A percentile compares a stretch with the other conserved stretches of the same genome.
These are phyloP conservation scores for Epirrhoe alternata DNA, from an alignment of 2,888 invertebrate species.

Conservation along the genomic window DNA sequence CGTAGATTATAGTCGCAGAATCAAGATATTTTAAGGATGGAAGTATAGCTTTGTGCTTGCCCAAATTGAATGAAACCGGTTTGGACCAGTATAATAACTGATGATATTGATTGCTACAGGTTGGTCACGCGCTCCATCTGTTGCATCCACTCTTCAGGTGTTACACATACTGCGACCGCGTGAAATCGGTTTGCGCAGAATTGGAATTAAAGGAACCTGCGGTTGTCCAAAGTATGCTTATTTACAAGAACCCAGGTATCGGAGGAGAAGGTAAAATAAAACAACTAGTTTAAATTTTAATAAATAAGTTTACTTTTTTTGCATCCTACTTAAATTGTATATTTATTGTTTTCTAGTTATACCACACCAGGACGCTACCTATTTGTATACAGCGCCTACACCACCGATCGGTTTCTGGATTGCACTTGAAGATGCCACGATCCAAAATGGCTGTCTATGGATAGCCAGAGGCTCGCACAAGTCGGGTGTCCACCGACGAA, in stretches of 20 bases:
- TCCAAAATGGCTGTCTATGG: constrained; percentile 98
- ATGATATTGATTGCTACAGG: constrained; percentile 65
- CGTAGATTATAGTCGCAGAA: neutral
- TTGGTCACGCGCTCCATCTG: constrained; percentile 95
- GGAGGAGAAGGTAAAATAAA: constrained; percentile 91
- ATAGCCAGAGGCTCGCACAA: constrained; percentile 96
- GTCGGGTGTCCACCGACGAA: constrained; percentile 90
- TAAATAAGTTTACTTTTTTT: too few species aligned
- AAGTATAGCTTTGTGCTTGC: too few species aligned
- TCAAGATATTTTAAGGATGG: too few species aligned
- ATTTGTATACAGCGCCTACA: constrained; percentile 93
- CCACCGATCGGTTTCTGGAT: constrained; percentile 97
- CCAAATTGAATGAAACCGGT: too few species aligned
- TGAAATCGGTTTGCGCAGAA: constrained; percentile 90
- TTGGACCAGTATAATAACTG: neutral
- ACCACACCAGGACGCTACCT: constrained; percentile 95
- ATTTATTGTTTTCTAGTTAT: constrained; percentile 87
- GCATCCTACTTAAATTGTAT: too few species aligned
- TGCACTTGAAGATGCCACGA: constrained; percentile 96
- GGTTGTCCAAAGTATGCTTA: constrained; percentile 98
- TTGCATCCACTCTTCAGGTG: constrained; percentile 92
- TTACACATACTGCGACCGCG: constrained; percentile 92
- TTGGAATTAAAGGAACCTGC: constrained; percentile 92
- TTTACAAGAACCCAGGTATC: constrained; percentile 97
- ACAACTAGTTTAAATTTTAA: too few species aligned